Evolutionary conservation across 2,888 invertebrate genomes (phyloP).

Genomic region (Melinaea marsaeus): DNA sequence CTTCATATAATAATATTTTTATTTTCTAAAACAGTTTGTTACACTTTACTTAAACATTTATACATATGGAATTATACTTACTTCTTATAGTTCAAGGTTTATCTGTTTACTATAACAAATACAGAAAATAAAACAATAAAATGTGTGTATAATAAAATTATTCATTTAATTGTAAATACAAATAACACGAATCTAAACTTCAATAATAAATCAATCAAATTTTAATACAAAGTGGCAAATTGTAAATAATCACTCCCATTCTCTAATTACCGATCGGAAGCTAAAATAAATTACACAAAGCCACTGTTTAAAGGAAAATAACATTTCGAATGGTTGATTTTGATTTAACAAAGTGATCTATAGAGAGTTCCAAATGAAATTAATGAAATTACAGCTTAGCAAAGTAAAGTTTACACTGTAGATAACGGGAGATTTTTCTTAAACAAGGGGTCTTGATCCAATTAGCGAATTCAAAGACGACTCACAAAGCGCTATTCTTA

Average conservation of each 20-base stretch:
- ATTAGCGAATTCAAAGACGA: constrained; percentile 43
- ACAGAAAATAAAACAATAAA: background rate
- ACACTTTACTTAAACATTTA: background rate
- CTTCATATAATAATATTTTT: background rate
- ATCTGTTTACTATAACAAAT: no score
- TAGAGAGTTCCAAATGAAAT: constrained; percentile 39
- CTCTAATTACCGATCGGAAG: constrained; percentile 22
- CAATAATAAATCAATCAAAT: constrained; percentile 6
- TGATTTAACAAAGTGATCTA: constrained; percentile 24
- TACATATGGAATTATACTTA: background rate
- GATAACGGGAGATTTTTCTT: constrained; percentile 45
- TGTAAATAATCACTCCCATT: constrained; percentile 25
- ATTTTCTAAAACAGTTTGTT: background rate
- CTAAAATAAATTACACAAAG: constrained; percentile 21
- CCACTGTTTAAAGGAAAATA: constrained; percentile 22
- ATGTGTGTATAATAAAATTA: background rate
- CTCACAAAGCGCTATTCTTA: constrained; percentile 38
- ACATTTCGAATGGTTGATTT: constrained; percentile 15
- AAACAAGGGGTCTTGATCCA: constrained; percentile 47
- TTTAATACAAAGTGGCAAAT: constrained; percentile 9
- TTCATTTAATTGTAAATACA: background rate
- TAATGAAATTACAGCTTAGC: constrained; percentile 49
- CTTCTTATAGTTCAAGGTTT: background rate
- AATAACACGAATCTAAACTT: background rate
- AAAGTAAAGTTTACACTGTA: constrained; percentile 43